Conservation (phyloP, 1,140 invertebrate species). For the Drosophila repleta region DNA sequence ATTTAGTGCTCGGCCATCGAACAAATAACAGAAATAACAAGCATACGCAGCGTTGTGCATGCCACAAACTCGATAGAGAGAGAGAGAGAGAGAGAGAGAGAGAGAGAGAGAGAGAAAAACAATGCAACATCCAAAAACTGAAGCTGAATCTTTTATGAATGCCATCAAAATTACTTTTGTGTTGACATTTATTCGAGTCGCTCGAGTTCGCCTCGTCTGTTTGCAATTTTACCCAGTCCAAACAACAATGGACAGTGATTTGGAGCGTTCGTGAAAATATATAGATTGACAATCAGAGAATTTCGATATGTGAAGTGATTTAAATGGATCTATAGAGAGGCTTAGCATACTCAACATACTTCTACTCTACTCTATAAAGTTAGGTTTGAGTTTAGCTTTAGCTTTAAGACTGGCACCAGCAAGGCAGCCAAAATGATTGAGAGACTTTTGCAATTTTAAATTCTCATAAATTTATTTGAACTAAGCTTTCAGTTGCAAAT, state of each 20-base stretch:
- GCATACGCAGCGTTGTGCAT: constrained; percentile 49
- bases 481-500: too few relatives aligned
- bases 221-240: neutral
- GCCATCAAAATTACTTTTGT: constrained; percentile 30
- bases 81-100: neutral
- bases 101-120: neutral
- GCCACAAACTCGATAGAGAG: neutral
- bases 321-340: too few relatives aligned
- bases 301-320: too few relatives aligned
- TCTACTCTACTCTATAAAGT: too few relatives aligned
- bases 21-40: constrained; percentile 30
- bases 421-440: too few relatives aligned
- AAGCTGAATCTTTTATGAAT: constrained; percentile 30
- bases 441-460: too few relatives aligned
- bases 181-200: neutral
- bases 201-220: neutral
- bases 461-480: too few relatives aligned
- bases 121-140: constrained; percentile 19
- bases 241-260: neutral
- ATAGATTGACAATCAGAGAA: neutral
- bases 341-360: too few relatives aligned
- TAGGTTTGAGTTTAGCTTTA: too few relatives aligned
- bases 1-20: constrained; percentile 19
- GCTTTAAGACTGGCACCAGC: too few relatives aligned
- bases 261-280: neutral